A percentile compares a stretch with the other conserved stretches of the same genome.
These are phyloP conservation scores for Gavia stellata DNA, from an alignment of 2,113 vertebrate species.

Conservation along the genomic window DNA sequence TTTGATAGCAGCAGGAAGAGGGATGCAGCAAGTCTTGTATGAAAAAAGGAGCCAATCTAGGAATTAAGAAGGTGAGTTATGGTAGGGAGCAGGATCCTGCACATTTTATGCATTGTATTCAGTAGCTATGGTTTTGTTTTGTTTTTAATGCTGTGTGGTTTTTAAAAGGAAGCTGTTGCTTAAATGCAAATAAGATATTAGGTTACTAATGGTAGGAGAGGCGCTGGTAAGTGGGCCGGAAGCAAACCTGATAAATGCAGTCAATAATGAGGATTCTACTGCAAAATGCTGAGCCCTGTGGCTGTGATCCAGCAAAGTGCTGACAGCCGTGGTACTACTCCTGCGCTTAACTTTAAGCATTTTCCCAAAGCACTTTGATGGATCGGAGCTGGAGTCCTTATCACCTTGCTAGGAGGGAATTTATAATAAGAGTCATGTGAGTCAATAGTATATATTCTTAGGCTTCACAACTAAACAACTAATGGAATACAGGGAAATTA, in stretches of 20 bases:
- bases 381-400: background rate
- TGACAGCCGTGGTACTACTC: background rate
- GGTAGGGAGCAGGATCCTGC: background rate
- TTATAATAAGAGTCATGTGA: background rate
- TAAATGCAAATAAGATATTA: conserved; percentile 29
- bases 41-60: background rate
- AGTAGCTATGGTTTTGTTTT: background rate
- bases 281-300: conserved; percentile 10
- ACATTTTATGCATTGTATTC: background rate
- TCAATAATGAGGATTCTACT: background rate
- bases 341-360: background rate
- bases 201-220: background rate
- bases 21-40: background rate
- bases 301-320: background rate
- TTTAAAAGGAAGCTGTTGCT: conserved; percentile 39
- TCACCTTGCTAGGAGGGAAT: conserved; percentile 13
- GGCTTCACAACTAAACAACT: conserved; percentile 29
- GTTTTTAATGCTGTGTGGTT: background rate
- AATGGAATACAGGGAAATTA: conserved; percentile 14
- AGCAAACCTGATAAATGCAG: background rate
- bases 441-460: conserved; percentile 39
- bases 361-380: background rate
- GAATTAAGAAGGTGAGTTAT: background rate
- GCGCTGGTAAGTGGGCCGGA: background rate
- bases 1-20: conserved; percentile 6